phyloP scores from a whole-genome alignment of 2,888 invertebrate genomes.

The Sepioteuthis lessoniana region DNA sequence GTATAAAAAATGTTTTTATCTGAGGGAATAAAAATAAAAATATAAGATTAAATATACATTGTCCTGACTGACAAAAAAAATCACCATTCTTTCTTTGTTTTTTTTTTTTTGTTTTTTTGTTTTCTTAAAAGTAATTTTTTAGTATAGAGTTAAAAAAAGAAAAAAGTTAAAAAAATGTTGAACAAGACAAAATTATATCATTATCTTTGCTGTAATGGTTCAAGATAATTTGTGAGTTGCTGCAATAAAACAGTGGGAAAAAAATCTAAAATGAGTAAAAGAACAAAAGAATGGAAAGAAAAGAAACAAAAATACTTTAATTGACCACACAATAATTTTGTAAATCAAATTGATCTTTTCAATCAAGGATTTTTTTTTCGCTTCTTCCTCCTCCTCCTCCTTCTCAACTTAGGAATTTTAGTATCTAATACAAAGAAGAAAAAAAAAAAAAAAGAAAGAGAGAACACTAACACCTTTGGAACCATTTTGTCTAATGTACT shows the following conservation, averaged over 20 bases:
- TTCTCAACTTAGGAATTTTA: too few species aligned
- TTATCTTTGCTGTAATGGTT: not conserved
- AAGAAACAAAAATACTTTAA: not conserved
- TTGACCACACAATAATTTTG: not conserved
- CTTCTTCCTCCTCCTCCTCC: not conserved
- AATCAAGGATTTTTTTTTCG: too few species aligned
- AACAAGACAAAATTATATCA: not conserved
- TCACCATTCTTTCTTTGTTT: too few species aligned
- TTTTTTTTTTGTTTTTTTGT: not conserved
- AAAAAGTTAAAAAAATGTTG: not conserved
- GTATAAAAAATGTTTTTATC: not conserved
- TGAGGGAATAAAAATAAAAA: not conserved
- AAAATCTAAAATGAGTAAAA: not conserved
- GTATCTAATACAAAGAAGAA: too few species aligned
- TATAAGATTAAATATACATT: not conserved
- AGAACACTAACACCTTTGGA: too few species aligned
- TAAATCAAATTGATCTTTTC: not conserved
- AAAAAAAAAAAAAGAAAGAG: too few species aligned
- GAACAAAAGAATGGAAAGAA: not conserved
- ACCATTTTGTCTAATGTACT: too few species aligned
- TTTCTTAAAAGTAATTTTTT: not conserved
- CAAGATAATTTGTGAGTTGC: constrained; percentile 8
- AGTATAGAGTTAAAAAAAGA: not conserved
- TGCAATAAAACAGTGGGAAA: not conserved
- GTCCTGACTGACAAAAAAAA: constrained; percentile 2